phyloP scores from a whole-genome alignment of 1,140 invertebrate genomes.

The Procambarus virginalis region DNA sequence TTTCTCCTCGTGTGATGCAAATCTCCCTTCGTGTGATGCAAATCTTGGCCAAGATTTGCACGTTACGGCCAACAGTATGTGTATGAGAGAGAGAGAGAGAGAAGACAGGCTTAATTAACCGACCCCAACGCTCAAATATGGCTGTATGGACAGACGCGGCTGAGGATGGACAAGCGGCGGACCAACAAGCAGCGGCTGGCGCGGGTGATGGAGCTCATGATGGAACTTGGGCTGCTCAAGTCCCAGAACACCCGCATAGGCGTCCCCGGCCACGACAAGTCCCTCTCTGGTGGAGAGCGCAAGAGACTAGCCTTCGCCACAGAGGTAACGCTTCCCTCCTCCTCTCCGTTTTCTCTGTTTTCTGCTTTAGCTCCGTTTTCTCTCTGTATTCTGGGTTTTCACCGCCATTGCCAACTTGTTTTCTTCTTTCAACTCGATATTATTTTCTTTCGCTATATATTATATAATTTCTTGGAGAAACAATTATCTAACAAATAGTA shows the following conservation, averaged over 20 bases:
- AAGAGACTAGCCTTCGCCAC: slow-evolving; percentile 76
- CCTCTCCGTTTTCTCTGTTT: no score
- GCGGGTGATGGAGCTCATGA: slow-evolving; percentile 81
- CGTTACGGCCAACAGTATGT: no score
- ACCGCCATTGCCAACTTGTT: background rate
- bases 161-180: slow-evolving; percentile 84
- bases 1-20: no score
- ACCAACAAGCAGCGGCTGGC: slow-evolving; percentile 77
- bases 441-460: no score
- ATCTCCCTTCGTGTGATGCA: no score
- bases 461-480: no score
- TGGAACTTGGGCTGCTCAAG: slow-evolving; percentile 79
- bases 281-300: slow-evolving; percentile 76
- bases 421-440: background rate
- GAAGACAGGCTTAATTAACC: no score
- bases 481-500: no score
- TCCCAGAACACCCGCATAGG: slow-evolving; percentile 78
- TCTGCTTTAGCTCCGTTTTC: no score
- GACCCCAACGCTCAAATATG: no score
- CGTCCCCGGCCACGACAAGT: slow-evolving; percentile 74
- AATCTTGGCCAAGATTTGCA: no score
- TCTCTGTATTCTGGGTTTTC: background rate
- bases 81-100: no score
- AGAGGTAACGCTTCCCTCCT: slow-evolving; percentile 71
- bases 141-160: slow-evolving; percentile 79